Evolutionary conservation across 92 coral and sea anemone species (phyloP).

Genomic region (Siderastrea siderea): DNA sequence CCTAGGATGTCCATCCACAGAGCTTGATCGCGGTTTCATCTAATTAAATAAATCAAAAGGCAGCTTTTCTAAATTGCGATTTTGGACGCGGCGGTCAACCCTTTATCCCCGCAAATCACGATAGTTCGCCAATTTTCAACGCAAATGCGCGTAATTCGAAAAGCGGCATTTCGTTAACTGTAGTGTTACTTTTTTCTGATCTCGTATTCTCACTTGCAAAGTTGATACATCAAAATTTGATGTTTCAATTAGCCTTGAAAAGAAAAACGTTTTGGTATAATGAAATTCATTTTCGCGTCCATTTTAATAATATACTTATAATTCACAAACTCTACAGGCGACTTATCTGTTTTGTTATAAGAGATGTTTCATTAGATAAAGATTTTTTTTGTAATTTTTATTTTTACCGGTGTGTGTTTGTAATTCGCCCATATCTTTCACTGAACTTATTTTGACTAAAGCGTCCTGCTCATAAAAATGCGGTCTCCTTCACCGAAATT

Average conservation of each 20-base stretch:
- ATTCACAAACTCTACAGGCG: not conserved
- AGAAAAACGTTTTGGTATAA: not conserved
- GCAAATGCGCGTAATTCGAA: too few relatives aligned
- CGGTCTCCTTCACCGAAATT: not conserved
- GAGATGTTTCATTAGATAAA: not conserved
- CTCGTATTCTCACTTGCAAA: not conserved
- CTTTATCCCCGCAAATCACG: not conserved
- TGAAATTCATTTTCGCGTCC: not conserved
- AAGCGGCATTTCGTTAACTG: too few relatives aligned
- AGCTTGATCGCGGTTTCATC: not conserved
- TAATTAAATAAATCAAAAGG: slow-evolving; percentile 1
- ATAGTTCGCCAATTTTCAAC: too few relatives aligned
- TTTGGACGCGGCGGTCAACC: not conserved
- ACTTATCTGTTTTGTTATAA: not conserved
- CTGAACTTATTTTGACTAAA: slow-evolving; percentile 6
- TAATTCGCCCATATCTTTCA: not conserved
- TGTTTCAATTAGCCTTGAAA: not conserved
- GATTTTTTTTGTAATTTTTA: too few relatives aligned
- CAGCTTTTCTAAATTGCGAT: not conserved
- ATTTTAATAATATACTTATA: not conserved
- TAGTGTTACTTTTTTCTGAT: too few relatives aligned
- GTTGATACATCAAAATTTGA: not conserved
- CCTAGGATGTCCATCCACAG: not conserved
- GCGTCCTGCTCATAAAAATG: not conserved
- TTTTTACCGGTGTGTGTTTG: too few relatives aligned